Evolutionary conservation across 2,888 invertebrate species (phyloP).

Genomic region (Ceramica pisi): DNA sequence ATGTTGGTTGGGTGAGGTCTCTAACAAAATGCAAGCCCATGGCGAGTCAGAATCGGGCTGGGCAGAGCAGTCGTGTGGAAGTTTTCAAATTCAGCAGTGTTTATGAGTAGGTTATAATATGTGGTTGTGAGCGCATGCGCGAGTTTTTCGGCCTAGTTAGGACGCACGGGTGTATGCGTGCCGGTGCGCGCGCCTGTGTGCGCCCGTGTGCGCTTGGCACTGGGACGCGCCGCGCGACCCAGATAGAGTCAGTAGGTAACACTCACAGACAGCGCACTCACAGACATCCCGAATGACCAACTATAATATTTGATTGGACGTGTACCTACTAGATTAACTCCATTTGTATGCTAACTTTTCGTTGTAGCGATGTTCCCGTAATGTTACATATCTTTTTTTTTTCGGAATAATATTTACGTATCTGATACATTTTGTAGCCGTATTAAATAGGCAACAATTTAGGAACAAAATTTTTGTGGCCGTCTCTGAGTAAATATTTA

Average conservation of each 20-base stretch:
- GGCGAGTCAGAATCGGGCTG: background rate
- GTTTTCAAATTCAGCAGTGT: conserved; percentile 28
- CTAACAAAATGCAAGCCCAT: background rate
- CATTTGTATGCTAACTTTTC: background rate
- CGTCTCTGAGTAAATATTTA: background rate
- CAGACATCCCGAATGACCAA: conserved; percentile 41
- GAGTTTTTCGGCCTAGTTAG: conserved; percentile 84
- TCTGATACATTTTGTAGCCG: background rate
- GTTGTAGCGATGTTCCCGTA: background rate
- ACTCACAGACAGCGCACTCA: conserved; percentile 53
- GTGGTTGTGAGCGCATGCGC: conserved; percentile 76
- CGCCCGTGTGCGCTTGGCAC: conserved; percentile 77
- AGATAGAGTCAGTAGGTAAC: conserved; percentile 66
- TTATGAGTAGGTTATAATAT: conserved; percentile 17
- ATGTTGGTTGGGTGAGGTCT: background rate
- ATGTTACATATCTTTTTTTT: background rate
- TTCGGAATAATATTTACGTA: background rate
- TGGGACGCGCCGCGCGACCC: conserved; percentile 81
- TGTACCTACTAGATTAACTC: conserved; percentile 9
- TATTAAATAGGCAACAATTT: background rate
- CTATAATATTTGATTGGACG: conserved; percentile 38
- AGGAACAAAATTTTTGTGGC: background rate
- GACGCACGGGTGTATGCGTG: conserved; percentile 59
- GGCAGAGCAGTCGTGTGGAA: conserved; percentile 16
- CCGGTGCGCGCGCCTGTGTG: conserved; percentile 63